phyloP scores from a whole-genome alignment of 1,140 invertebrate genomes.

The Bombus vancouverensis region DNA sequence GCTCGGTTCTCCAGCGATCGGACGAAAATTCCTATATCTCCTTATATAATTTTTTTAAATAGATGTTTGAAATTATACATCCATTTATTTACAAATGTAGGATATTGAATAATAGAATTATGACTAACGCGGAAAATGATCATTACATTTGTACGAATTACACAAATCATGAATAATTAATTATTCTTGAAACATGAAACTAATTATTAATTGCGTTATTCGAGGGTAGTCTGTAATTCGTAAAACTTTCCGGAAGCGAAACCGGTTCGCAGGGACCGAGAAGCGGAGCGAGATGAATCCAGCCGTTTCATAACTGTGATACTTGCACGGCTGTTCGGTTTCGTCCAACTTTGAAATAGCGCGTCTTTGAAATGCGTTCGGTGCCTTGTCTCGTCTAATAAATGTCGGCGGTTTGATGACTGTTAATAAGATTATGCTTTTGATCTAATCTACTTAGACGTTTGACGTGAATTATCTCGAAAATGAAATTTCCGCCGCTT shows the following conservation, averaged over 20 bases:
- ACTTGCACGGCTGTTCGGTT: not conserved
- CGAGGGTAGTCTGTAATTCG: not conserved
- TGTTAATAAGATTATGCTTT: not conserved
- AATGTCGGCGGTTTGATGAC: conserved; percentile 10
- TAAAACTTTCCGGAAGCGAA: not conserved
- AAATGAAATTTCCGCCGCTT: not conserved
- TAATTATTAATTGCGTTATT: not conserved
- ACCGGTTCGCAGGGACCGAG: not conserved
- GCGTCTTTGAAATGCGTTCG: not conserved
- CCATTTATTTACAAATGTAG: no score
- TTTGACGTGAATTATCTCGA: not conserved
- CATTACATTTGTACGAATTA: no score
- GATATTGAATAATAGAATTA: no score
- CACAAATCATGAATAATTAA: no score
- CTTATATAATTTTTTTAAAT: no score
- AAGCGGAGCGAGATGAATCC: not conserved
- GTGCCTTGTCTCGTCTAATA: conserved; percentile 11
- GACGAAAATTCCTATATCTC: not conserved
- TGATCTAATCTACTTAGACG: not conserved
- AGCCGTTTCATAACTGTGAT: not conserved
- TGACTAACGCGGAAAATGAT: no score
- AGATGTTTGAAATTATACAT: no score
- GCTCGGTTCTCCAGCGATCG: not conserved
- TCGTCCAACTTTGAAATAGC: not conserved
- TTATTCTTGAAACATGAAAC: not conserved